Base-by-base conservation (phyloP, 2,797 vertebrate genomes). In the Tarsius wallacei region DNA sequence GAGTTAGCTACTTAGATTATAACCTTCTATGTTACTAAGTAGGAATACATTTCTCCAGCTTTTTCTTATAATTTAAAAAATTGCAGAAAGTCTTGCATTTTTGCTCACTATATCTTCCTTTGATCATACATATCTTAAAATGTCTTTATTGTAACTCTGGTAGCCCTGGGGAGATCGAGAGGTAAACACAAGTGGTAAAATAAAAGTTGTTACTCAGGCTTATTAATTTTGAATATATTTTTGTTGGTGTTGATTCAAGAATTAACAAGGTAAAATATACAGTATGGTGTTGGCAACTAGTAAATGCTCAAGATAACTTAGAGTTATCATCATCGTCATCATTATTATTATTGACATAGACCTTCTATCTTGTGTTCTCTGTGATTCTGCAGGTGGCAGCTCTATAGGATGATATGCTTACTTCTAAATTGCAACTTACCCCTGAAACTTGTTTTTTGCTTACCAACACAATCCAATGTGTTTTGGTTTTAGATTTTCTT, bases 261-360 rank as follows among this genome's bases (percentile, higher is more conserved):
- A 66, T 64, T 89, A 95, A 42, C 19, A 88, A 64, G 14, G 66
- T 57, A 73, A 96, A 83, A 5, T 47, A 71, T 80, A 94, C 61
- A 71, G 19, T 21, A 73, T 59, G 42, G 31, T 66, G 3, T 77
- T 59, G 17, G 16, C 73, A 53, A 5, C 19, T 7, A 87, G 17
- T 33, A 64, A 78, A 26, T 76, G 64, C 21, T 76, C 31, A 63
- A 92, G 74, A 57, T 70, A 42, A 42, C 42, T 42, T 42, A 42
- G 42, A 42, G 42, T 42, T 42, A 42, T 42, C 42, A 42, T 42
- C 42, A 42, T 42, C 42, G 42, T 42, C 55, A 55, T 86, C 1
- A 84, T 88, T 7, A 77, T 42, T 14, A 42, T 90, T n/a, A 76
- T 33, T 57, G 13, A 71, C 22, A n/a, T 19, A 84, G 6, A 33